These are phyloP conservation scores for Neotoma lepida DNA, from an alignment of 2,113 vertebrate genomes.

Conservation along the genomic window DNA sequence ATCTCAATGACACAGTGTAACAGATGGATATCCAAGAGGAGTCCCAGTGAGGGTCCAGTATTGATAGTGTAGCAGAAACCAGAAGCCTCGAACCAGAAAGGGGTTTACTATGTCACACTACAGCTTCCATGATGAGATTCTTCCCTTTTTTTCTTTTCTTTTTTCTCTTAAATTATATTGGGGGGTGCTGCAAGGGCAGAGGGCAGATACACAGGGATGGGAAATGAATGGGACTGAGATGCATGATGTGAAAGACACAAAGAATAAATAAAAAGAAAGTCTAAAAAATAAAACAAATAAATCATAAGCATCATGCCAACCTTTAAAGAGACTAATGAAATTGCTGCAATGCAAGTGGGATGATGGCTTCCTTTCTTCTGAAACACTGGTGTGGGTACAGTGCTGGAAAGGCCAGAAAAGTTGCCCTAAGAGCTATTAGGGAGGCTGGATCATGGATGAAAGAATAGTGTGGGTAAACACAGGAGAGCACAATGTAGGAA, in stretches of 20 bases:
- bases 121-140: too few relatives aligned
- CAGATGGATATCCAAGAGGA: too few relatives aligned
- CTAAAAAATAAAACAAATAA: background rate
- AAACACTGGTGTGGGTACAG: background rate
- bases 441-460: background rate
- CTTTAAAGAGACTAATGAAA: constrained; percentile 14
- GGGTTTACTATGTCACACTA: too few relatives aligned
- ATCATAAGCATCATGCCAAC: background rate
- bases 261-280: background rate
- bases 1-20: too few relatives aligned
- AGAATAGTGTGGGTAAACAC: background rate
- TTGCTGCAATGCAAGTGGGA: background rate
- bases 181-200: background rate
- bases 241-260: background rate
- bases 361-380: background rate
- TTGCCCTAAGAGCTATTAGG: background rate
- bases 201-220: background rate
- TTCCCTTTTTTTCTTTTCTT: background rate
- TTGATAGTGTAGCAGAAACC: too few relatives aligned
- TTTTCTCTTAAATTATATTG: background rate
- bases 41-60: too few relatives aligned
- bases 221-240: background rate
- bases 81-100: too few relatives aligned
- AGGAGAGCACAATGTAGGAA: background rate
- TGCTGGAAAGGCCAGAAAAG: background rate